A percentile compares a stretch with the other conserved stretches of the same genome.
Conservation (phyloP, 2,797 vertebrate species). For the Enteromius afrohamiltoni region DNA sequence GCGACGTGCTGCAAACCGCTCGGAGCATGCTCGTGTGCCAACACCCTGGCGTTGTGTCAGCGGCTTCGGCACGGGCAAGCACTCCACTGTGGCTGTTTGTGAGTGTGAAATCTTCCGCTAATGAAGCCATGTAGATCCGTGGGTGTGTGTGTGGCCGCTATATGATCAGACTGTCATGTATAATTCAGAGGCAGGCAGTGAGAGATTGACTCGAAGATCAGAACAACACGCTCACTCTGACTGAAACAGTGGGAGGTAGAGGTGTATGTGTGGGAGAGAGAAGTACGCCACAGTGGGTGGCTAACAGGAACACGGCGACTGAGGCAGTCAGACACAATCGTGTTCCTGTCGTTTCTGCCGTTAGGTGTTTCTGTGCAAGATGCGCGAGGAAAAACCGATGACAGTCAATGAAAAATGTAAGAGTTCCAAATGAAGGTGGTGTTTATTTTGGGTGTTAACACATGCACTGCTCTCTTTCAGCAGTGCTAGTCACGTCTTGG, state of each 20-base stretch:
- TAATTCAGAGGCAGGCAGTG: constrained; percentile 43
- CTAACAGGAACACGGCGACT: constrained; percentile 55
- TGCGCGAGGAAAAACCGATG: background rate
- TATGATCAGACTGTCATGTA: constrained; percentile 50
- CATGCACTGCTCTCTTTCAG: constrained; percentile 39
- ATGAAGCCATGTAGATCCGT: constrained; percentile 11
- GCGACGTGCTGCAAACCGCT: background rate
- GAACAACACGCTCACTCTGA: constrained; percentile 15
- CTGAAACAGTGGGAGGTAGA: constrained; percentile 26
- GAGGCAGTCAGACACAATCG: constrained; percentile 65
- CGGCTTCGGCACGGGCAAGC: background rate
- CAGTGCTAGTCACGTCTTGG: constrained; percentile 39
- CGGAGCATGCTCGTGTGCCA: background rate
- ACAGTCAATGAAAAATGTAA: background rate
- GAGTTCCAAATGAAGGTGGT: background rate
- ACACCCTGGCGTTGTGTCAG: constrained; percentile 5
- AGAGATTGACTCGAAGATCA: constrained; percentile 41
- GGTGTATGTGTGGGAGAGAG: constrained; percentile 40
- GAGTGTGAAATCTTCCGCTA: constrained; percentile 3
- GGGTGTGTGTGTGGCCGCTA: constrained; percentile 22
- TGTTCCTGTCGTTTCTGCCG: constrained; percentile 62
- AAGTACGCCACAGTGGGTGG: constrained; percentile 40
- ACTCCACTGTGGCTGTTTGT: background rate
- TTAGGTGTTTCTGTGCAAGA: constrained; percentile 39
- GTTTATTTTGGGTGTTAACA: constrained; percentile 26